Conservation (phyloP, 2,797 vertebrate genomes). For the Rhynchotus rufescens region DNA sequence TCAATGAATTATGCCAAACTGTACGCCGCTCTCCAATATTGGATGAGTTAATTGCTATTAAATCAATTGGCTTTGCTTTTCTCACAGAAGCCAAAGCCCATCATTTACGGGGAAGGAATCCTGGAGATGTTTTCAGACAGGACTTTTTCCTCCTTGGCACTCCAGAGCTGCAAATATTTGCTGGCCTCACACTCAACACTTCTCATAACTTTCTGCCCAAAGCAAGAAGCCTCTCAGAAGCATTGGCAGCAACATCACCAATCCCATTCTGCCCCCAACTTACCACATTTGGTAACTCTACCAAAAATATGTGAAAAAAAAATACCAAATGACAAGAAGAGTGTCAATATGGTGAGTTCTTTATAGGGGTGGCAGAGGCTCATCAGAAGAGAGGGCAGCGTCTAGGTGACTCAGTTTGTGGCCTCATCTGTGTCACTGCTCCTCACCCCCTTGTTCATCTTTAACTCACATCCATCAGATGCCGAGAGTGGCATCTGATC, state of each 20-base stretch:
- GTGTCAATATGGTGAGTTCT: neutral
- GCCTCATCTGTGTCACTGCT: neutral
- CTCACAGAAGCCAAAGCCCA: conserved; percentile 30
- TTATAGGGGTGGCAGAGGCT: neutral
- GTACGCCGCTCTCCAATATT: neutral
- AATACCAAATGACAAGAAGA: neutral
- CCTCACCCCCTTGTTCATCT: neutral
- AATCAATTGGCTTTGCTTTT: conserved; percentile 46
- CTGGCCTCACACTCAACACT: neutral
- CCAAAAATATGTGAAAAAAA: neutral
- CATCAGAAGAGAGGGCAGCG: neutral
- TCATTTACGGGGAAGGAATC: conserved; percentile 45
- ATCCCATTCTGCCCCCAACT: neutral
- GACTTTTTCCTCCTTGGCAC: neutral
- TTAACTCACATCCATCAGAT: neutral
- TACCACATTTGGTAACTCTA: neutral
- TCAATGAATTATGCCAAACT: conserved; percentile 43
- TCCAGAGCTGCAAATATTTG: neutral
- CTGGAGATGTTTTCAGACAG: neutral
- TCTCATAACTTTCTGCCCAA: neutral
- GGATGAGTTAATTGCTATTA: conserved; percentile 45
- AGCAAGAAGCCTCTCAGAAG: neutral
- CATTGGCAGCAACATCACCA: neutral
- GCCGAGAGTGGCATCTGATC: too few species aligned
- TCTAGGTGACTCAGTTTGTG: neutral